These are phyloP conservation scores for Chamaetylas fuelleborni DNA, from an alignment of 2,113 vertebrate genomes.

Conservation along the genomic window DNA sequence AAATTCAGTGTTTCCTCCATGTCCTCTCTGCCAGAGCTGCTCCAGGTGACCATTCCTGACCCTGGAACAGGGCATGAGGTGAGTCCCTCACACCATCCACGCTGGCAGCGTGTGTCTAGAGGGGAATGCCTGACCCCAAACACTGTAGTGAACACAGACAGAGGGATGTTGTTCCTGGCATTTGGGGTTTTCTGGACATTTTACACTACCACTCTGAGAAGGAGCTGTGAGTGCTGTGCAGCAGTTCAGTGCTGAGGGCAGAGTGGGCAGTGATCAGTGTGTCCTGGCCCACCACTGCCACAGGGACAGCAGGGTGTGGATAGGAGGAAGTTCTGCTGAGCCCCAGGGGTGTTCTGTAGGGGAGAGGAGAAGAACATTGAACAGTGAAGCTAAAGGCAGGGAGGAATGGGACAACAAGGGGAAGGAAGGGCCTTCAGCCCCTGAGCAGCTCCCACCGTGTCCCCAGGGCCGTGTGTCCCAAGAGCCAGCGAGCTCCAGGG, in stretches of 20 bases:
- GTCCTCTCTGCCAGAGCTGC: background rate
- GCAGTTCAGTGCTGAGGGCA: background rate
- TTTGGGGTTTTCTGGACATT: accelerated
- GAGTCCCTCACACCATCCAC: background rate
- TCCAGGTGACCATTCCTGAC: too few relatives aligned
- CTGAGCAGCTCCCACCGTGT: background rate
- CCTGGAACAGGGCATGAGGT: accelerated
- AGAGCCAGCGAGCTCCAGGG: background rate
- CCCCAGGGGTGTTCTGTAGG: background rate
- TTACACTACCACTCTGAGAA: accelerated
- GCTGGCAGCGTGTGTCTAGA: accelerated
- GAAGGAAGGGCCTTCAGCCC: background rate
- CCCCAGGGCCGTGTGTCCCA: accelerated
- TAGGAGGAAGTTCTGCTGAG: accelerated
- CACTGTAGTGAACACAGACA: accelerated
- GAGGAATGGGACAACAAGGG: background rate
- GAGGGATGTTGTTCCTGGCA: accelerated
- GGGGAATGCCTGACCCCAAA: background rate
- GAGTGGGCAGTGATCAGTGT: accelerated
- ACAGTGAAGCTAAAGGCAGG: background rate
- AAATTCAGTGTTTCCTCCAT: accelerated
- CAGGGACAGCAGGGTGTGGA: background rate
- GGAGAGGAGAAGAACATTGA: background rate
- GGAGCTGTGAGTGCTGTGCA: background rate
- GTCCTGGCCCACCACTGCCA: accelerated